Evolutionary conservation across 2,888 invertebrate genomes (phyloP).

Genomic region (Mongoloraphidia duomilia): DNA sequence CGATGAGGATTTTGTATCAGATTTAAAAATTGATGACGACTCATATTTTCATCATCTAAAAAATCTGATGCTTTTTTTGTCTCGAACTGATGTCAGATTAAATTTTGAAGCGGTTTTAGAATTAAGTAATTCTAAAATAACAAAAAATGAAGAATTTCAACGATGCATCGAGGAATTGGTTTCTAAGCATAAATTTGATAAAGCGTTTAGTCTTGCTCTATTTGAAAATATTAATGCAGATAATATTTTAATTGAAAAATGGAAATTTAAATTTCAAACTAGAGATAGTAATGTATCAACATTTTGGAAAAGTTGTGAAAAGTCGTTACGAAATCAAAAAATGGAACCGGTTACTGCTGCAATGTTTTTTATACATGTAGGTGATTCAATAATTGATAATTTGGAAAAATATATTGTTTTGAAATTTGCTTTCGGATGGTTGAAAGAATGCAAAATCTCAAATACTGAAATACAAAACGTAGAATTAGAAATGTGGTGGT

Average conservation of each 20-base stretch:
- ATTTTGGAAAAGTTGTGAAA: conserved; percentile 46
- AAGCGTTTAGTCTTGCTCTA: conserved; percentile 43
- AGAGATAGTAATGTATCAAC: conserved; percentile 31
- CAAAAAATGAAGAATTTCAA: conserved; percentile 29
- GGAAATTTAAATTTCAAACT: conserved; percentile 35
- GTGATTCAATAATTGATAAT: conserved; percentile 32
- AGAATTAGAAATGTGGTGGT: conserved; percentile 24
- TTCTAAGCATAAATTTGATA: conserved; percentile 34
- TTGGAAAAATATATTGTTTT: conserved; percentile 35
- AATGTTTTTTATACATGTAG: conserved; percentile 44
- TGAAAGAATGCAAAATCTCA: conserved; percentile 18
- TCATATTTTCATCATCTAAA: conserved; percentile 32
- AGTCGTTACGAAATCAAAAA: conserved; percentile 42
- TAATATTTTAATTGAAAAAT: conserved; percentile 38
- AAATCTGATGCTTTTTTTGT: conserved; percentile 41
- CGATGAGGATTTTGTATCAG: conserved; percentile 39
- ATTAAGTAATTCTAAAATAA: conserved; percentile 21
- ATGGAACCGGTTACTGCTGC: conserved; percentile 47
- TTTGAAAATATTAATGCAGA: conserved; percentile 34
- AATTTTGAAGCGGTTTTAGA: conserved; percentile 30
- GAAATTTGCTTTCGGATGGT: conserved; percentile 26
- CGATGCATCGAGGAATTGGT: conserved; percentile 40
- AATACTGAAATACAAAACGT: conserved; percentile 18
- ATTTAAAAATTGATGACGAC: conserved; percentile 27
- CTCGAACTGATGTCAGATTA: conserved; percentile 37